Base-by-base conservation (phyloP, 2,113 vertebrate species). In the Triplophysa rosa region DNA sequence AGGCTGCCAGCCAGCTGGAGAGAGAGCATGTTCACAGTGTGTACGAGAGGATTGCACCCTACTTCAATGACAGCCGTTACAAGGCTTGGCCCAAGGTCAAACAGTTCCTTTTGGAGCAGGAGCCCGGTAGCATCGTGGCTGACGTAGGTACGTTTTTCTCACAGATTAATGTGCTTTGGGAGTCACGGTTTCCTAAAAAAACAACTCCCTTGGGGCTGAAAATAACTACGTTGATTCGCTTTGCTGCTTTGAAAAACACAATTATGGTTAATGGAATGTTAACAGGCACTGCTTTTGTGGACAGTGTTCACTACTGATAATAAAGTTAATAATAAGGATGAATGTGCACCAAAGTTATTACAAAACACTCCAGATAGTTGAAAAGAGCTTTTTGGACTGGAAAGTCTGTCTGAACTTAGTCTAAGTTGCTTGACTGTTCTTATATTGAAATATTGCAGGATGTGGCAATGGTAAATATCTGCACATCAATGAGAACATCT, bases 381-480 rank as follows among this genome's bases (percentile, higher is more conserved):
- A 52, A 16, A 52, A 14, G 1, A 52, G 14, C 0, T 11, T 17
- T 52, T 14, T 14, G 14, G 47, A 14, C 11, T 49, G 47, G 47
- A 56, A 4, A n/a, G 3, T 29, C 29, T 29, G 52, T 54, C 16
- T 7, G 17, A 16, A 7, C 14, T 47, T 47, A 17, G 6, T 17
- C 3, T 3, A 29, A 54, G 52, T 21, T 58, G 19, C 19, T 8
- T 58, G 54, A n/a, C 6, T 9, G 2, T n/a, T 21, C 17, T 17
- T n/a, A n/a, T 63, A 59, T 67, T 47, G 7, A 14, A 56, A 9
- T 26, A 49, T 81, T 79, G 21, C 84, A 95, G 93, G 92, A 75
- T 94, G 92, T 61, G 82, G 93, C 75, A 95, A 94, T 80, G 91
- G 92, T 52, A 95, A 94, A 90, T 93, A 94, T 62, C 90, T 94